Evolutionary conservation across 2,888 invertebrate species (phyloP).

Genomic region (Julus scanicus): DNA sequence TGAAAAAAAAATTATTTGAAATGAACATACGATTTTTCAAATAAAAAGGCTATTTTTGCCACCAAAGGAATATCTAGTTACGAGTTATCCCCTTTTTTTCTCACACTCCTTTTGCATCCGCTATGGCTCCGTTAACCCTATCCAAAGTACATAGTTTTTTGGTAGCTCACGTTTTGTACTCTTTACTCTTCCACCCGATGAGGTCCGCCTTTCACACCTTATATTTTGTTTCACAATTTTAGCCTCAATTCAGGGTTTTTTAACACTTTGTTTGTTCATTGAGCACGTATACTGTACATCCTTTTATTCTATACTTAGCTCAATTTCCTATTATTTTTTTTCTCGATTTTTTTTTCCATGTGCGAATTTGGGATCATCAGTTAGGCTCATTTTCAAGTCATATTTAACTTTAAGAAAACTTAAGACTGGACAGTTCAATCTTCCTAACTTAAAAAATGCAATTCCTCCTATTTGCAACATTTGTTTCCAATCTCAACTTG

Average conservation of each 20-base stretch:
- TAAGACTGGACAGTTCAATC: not conserved
- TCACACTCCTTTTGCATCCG: constrained; percentile 34
- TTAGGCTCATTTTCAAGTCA: not conserved
- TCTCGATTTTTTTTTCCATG: not conserved
- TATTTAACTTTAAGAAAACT: not conserved
- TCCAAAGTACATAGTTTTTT: not conserved
- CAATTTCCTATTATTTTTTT: not conserved
- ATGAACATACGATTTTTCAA: not conserved
- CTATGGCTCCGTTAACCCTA: not conserved
- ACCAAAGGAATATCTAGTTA: not conserved
- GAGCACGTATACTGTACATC: not conserved
- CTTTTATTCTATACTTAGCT: not conserved
- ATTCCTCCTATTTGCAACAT: too few species aligned
- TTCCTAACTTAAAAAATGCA: too few species aligned
- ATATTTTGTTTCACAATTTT: not conserved
- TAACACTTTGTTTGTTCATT: not conserved
- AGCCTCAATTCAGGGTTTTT: not conserved
- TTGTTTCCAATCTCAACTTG: too few species aligned
- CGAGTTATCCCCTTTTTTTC: not conserved
- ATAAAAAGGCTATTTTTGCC: not conserved
- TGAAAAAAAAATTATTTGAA: not conserved
- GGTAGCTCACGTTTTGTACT: not conserved
- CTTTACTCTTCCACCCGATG: not conserved
- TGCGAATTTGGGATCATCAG: not conserved
- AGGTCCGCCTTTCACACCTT: not conserved